Percentiles rank a stretch among this genome's conserved stretches.
These are phyloP conservation scores for Molorchus minor DNA, from an alignment of 2,888 invertebrate genomes.

Conservation along the genomic window DNA sequence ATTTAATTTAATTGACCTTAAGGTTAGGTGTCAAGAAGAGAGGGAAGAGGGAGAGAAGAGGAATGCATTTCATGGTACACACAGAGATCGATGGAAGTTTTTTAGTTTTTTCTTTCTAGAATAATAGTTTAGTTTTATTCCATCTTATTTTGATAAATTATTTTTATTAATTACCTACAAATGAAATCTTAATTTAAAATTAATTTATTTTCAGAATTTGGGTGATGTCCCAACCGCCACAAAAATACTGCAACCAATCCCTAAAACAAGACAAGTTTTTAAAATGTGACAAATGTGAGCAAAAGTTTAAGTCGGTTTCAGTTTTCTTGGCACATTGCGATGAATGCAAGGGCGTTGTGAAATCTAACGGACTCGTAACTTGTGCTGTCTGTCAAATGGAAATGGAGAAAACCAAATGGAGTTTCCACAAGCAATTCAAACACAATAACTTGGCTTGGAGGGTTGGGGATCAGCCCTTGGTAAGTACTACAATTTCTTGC, in stretches of 20 bases:
- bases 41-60: too few species aligned
- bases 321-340: slow-evolving; percentile 38
- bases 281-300: slow-evolving; percentile 33
- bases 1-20: too few species aligned
- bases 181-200: too few species aligned
- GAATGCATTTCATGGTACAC: too few species aligned
- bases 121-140: too few species aligned
- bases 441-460: slow-evolving; percentile 71
- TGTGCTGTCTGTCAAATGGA: slow-evolving; percentile 65
- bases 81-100: too few species aligned
- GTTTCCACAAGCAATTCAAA: slow-evolving; percentile 63
- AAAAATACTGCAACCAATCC: slow-evolving; percentile 29
- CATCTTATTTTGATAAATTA: too few species aligned
- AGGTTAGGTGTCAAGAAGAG: too few species aligned
- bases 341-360: slow-evolving; percentile 38
- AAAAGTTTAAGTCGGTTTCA: slow-evolving; percentile 3
- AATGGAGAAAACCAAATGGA: slow-evolving; percentile 62
- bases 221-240: slow-evolving; percentile 26
- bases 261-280: slow-evolving; percentile 28
- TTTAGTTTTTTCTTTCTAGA: too few species aligned
- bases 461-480: slow-evolving; percentile 65
- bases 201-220: slow-evolving; percentile 29
- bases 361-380: slow-evolving; percentile 46
- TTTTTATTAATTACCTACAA: too few species aligned
- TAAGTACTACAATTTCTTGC: slow-evolving; percentile 55